Base-by-base conservation (phyloP, 1,140 invertebrate species). In the Drosophila parvula region DNA sequence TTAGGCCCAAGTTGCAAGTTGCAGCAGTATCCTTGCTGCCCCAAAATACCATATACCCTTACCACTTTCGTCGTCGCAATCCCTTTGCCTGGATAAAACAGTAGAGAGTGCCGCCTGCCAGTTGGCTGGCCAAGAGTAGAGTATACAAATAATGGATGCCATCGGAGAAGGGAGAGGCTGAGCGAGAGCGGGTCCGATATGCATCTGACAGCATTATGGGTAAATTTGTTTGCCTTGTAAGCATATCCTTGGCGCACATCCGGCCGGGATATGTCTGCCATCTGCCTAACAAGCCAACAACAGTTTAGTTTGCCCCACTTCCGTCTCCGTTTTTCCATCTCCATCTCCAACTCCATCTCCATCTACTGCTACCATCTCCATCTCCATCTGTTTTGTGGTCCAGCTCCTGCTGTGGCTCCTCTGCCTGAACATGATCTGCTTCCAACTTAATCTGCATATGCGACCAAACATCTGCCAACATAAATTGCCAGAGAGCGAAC, bases 211-310 rank as follows among this genome's bases (percentile, higher is more conserved):
- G 75, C 64, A 78, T 78, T 78, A 78, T 78, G 75, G 64, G 56
- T 70, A 78, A 78, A 78, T 78, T 78, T 78, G 75, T 78, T 78
- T 78, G 75, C 74, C 74, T 78, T 78, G 75, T 71, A 78, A 78
- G 65, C 74, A 77, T 76, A 77, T 77, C 74, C 74, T 63, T 76
- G 73, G 73, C 73, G 75, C 58, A 78, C 74, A 78, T 70, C 74
- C 75, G 67, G 75, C 58, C 51, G 65, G 74, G 65, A 70, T 75
- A 53, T 76, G 73, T 74, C 74, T 61, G 62, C 64, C 56, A 70
- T 76, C 53, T 68, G 55, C 73, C 55, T 76, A 68, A 77, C 74
- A 71, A 71, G 65, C 48, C 67, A 70, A 71, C 69, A 71, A 59
- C 69, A 58, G 65, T 71, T 71, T 50, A 48, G 65, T 71, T 71